These are phyloP conservation scores for Propithecus coquereli DNA, from an alignment of 2,113 vertebrate genomes.

Conservation along the genomic window DNA sequence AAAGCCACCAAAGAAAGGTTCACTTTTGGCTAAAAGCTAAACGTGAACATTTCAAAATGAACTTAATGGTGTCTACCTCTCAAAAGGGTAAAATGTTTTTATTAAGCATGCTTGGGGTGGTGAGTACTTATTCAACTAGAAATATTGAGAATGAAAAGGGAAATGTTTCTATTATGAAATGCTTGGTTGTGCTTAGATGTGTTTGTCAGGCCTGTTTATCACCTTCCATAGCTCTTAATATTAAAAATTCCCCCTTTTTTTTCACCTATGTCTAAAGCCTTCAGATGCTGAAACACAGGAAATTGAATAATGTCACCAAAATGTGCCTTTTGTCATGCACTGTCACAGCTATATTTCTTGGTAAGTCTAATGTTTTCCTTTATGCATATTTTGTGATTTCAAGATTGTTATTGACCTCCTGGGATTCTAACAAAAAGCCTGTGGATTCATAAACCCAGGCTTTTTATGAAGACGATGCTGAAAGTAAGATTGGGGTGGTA, in stretches of 20 bases:
- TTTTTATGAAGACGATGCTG: slow-evolving; percentile 17
- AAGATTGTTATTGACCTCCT: slow-evolving; percentile 1
- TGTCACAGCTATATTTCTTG: slow-evolving; percentile 54
- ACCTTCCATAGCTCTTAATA: slow-evolving; percentile 6
- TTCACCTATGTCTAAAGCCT: slow-evolving; percentile 13
- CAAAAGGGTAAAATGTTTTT: not conserved
- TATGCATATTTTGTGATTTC: slow-evolving; percentile 36
- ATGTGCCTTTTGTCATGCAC: slow-evolving; percentile 35
- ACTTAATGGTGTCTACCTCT: slow-evolving; percentile 32
- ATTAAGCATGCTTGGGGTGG: not conserved
- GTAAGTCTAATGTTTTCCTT: slow-evolving; percentile 80
- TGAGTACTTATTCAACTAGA: not conserved
- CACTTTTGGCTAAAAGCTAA: slow-evolving; percentile 52
- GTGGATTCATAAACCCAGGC: not conserved
- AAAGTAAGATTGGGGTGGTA: not conserved
- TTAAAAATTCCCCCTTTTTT: not conserved
- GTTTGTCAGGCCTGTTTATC: not conserved
- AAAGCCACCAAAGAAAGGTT: slow-evolving; percentile 57
- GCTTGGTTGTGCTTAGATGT: not conserved
- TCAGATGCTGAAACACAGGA: slow-evolving; percentile 50
- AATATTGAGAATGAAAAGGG: slow-evolving; percentile 15
- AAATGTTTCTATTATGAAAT: slow-evolving; percentile 29
- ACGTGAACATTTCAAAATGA: slow-evolving; percentile 37
- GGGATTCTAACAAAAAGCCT: slow-evolving; percentile 8
- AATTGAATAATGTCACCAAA: slow-evolving; percentile 65